Evolutionary conservation across 2,113 vertebrate species (phyloP), one percentile per base, ranked within the genome.

Genomic region (Puntigrus tetrazona): DNA sequence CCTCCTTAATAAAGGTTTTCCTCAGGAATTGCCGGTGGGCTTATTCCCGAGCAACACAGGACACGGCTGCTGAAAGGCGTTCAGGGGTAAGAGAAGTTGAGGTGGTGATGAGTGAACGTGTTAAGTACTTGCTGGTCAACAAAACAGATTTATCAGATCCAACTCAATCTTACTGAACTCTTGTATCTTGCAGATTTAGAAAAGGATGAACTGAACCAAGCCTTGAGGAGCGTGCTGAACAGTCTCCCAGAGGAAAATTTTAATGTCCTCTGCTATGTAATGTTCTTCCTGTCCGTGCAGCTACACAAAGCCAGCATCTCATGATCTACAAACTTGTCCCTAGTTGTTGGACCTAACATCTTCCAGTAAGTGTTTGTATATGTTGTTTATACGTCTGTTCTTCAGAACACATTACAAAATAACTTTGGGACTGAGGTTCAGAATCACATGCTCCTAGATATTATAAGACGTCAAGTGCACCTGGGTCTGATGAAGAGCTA

Each of bases 1-100:
- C 95, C 29, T 94, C 94, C 1, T 92, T 96, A 5, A 91, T 97
- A n/a, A 97, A 97, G 88, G 92, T 95, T 18, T 96, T 96, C 89
- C 96, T 34, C 91, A 95, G n/a, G n/a, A 96, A 84, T 89, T 97
- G 13, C 96, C 5, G n/a, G 88, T 27, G 92, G 94, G 38, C 22
- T 96, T 65, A 89, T 97, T 43, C 95, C 95, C 2, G 93, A 94
- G 29, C 41, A 82, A 25, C 79, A 92, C 20, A 91, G 90, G 34
- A 87, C 85, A 86, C 86, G 14, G 13, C 11, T 72, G 22, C 14
- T 72, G 34, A n/a, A 11, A 70, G 13, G 80, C 52, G n/a, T 69
- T 72, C 47, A 82, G 4, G 3, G 80, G 70, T 52, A 36, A 36
- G n/a, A n/a, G n/a, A n/a, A 36, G 29, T 14, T 61, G 9, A n/a